phyloP scores from a whole-genome alignment of 2,113 vertebrate species.

The Erinaceus europaeus region DNA sequence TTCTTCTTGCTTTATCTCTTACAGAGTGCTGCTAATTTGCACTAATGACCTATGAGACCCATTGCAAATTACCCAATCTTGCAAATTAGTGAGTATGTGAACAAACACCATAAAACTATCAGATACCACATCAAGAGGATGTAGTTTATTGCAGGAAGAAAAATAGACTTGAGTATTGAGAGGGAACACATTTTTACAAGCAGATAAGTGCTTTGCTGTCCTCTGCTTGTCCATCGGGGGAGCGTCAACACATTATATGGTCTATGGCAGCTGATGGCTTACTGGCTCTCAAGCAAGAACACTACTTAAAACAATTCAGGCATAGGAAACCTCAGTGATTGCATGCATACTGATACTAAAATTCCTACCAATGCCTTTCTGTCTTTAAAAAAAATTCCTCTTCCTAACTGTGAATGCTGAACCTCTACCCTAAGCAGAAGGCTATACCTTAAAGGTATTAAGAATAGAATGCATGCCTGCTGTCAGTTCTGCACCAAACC shows the following conservation, averaged over 20 bases:
- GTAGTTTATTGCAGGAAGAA: slow-evolving; percentile 73
- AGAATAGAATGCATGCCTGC: background rate
- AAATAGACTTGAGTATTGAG: slow-evolving; percentile 68
- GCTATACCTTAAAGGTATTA: background rate
- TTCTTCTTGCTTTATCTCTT: slow-evolving; percentile 71
- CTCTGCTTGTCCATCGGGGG: slow-evolving; percentile 53
- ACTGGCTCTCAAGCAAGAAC: slow-evolving; percentile 60
- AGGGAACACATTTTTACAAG: slow-evolving; percentile 63
- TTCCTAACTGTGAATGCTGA: slow-evolving; percentile 34
- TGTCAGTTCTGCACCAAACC: accelerated
- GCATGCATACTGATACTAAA: slow-evolving; percentile 26
- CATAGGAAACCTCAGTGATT: slow-evolving; percentile 51
- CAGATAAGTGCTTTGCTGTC: slow-evolving; percentile 63
- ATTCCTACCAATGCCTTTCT: slow-evolving; percentile 15
- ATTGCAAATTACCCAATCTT: slow-evolving; percentile 74
- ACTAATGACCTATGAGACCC: slow-evolving; percentile 74
- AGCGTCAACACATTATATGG: slow-evolving; percentile 55
- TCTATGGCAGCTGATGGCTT: slow-evolving; percentile 58
- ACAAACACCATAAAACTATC: slow-evolving; percentile 75
- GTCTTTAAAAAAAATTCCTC: slow-evolving; percentile 24
- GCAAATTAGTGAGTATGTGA: slow-evolving; percentile 74
- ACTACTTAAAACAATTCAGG: slow-evolving; percentile 55
- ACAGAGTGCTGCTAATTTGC: slow-evolving; percentile 69
- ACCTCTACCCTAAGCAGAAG: slow-evolving; percentile 24
- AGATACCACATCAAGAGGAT: slow-evolving; percentile 67